These are phyloP conservation scores for Hermatobates lingyangjiaoensis DNA, from an alignment of 1,140 invertebrate genomes.

Conservation along the genomic window DNA sequence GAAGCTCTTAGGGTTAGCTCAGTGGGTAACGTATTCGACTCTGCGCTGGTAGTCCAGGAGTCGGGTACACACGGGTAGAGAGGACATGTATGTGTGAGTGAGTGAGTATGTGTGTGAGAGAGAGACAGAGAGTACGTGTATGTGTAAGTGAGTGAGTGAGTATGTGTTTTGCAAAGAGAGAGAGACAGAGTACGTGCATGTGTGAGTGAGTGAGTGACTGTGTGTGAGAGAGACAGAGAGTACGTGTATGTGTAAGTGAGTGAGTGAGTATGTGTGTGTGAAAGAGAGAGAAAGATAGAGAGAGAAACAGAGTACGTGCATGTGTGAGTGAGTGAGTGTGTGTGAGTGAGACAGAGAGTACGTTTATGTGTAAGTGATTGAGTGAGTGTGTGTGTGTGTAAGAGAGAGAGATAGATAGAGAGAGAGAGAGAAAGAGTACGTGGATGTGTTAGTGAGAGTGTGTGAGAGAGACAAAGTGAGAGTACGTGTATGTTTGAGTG, in stretches of 20 bases:
- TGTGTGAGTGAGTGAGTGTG: conserved; percentile 1
- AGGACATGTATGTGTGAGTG: background rate
- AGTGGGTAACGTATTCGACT: too few relatives aligned
- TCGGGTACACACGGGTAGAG: background rate
- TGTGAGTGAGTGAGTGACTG: conserved; percentile 1
- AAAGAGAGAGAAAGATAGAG: too few relatives aligned
- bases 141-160: background rate
- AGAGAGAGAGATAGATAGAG: too few relatives aligned
- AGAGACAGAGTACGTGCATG: background rate
- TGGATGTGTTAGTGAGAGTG: background rate
- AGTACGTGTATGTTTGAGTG: too few relatives aligned
- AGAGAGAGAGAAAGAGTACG: too few relatives aligned
- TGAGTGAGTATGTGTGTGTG: too few relatives aligned
- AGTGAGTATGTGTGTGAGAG: conserved; percentile 6
- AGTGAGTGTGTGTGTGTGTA: too few relatives aligned
- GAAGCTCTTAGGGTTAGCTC: too few relatives aligned
- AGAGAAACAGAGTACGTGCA: background rate
- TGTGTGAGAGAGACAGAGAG: conserved; percentile 6
- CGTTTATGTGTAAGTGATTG: too few relatives aligned
- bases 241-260: too few relatives aligned
- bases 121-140: background rate
- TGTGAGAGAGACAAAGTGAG: background rate
- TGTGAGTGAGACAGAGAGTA: background rate
- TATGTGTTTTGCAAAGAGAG: background rate
- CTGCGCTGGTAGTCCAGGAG: too few relatives aligned